These are phyloP conservation scores for Pseudonaja textilis DNA, from an alignment of 2,113 vertebrate species.

Conservation along the genomic window DNA sequence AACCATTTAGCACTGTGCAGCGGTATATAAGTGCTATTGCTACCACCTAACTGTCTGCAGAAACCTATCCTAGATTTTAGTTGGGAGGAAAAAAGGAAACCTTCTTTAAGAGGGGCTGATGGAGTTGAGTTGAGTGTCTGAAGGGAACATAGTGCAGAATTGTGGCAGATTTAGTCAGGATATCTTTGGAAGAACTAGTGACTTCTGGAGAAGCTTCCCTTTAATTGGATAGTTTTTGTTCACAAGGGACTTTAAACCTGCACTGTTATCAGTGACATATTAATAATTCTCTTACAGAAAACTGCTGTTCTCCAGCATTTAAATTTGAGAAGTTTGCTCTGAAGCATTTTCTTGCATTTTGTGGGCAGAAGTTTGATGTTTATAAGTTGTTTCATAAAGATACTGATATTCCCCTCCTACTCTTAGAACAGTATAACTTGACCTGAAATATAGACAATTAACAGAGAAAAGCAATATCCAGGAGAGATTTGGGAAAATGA, in stretches of 20 bases:
- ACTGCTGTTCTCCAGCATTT: not conserved
- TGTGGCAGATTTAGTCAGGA: not conserved
- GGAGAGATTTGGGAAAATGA: not conserved
- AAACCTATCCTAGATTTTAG: not conserved
- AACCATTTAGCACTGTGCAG: too few species aligned
- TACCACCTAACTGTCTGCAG: not conserved
- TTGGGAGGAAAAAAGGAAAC: not conserved
- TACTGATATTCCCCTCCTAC: not conserved
- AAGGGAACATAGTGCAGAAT: not conserved
- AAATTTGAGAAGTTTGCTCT: not conserved
- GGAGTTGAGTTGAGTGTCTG: not conserved
- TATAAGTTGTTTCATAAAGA: not conserved
- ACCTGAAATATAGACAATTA: not conserved
- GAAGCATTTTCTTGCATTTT: not conserved
- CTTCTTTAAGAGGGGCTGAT: not conserved
- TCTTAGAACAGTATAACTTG: not conserved
- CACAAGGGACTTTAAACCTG: not conserved
- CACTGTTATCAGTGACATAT: not conserved
- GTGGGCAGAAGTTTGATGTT: not conserved
- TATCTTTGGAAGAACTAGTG: not conserved
- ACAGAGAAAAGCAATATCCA: not conserved
- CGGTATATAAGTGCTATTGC: too few species aligned
- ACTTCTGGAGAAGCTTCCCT: not conserved
- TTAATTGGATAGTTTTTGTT: not conserved
- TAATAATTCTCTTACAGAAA: not conserved